These are phyloP conservation scores for Microcebus griseorufus DNA, from an alignment of 2,113 vertebrate species.

Conservation along the genomic window DNA sequence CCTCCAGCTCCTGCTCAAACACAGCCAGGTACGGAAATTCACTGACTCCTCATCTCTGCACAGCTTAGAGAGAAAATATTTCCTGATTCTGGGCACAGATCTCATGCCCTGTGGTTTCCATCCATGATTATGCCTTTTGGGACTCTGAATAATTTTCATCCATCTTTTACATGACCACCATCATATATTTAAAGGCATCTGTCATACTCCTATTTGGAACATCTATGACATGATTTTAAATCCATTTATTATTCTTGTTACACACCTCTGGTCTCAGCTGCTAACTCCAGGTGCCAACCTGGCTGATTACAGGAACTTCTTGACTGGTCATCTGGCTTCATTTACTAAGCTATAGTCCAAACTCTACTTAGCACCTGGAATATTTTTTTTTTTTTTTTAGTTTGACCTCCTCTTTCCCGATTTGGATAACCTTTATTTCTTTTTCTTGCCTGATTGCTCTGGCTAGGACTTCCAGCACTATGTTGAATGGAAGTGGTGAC, in stretches of 20 bases:
- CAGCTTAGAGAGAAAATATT: background rate
- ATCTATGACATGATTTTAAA: background rate
- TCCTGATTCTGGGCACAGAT: background rate
- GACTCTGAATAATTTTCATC: background rate
- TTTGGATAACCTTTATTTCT: no score
- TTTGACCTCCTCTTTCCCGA: no score
- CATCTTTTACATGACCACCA: background rate
- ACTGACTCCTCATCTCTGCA: background rate
- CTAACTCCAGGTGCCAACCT: background rate
- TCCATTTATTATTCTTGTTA: background rate
- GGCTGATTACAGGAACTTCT: background rate
- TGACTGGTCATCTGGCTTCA: background rate
- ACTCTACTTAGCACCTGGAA: background rate
- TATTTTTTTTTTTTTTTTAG: background rate
- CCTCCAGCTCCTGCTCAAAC: background rate
- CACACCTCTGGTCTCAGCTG: background rate
- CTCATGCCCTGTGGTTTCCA: background rate
- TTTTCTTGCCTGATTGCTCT: no score
- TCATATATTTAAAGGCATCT: background rate
- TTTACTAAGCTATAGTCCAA: background rate
- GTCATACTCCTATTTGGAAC: background rate
- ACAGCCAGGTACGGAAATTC: rapidly evolving
- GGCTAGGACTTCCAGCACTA: no score
- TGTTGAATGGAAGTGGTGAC: no score
- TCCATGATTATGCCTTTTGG: background rate